Evolutionary conservation across 53 echinoderm and acorn worm species (phyloP).

Genomic region (Luidia sarsii): DNA sequence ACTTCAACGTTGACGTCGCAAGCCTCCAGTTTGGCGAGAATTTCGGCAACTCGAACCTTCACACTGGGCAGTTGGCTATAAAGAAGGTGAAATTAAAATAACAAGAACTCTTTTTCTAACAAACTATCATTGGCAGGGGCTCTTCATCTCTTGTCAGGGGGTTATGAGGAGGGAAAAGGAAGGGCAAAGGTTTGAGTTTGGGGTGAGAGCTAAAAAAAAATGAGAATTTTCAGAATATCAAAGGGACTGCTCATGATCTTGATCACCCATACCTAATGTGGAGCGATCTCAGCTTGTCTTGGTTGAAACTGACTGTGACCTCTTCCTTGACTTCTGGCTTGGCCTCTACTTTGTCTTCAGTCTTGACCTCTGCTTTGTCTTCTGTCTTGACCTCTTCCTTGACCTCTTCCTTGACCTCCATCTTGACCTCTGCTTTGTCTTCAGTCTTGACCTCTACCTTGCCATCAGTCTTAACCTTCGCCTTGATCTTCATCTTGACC

Average conservation of each 20-base stretch:
- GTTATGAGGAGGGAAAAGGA: no score
- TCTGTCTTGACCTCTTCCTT: no score
- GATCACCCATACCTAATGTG: conserved; percentile 55
- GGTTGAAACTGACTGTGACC: conserved; percentile 2
- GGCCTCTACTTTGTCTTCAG: no score
- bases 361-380: neutral
- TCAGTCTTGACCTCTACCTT: neutral
- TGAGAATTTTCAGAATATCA: no score
- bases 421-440: neutral
- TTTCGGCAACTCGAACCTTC: conserved; percentile 56
- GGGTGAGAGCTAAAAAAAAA: no score
- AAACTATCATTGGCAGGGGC: no score
- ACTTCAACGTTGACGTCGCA: conserved; percentile 20
- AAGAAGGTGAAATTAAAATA: no score
- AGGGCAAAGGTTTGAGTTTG: no score
- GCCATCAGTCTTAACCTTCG: neutral
- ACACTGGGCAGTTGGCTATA: conserved; percentile 28
- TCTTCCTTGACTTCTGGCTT: neutral
- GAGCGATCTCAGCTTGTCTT: conserved; percentile 4
- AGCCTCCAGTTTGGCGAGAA: conserved; percentile 53
- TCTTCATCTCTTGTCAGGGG: no score
- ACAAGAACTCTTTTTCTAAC: no score
- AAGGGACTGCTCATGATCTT: no score
- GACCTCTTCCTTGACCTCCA: no score
- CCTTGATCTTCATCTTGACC: neutral